Evolutionary conservation across 2,888 invertebrate species (phyloP).

Genomic region (Cryptus viduatorius): DNA sequence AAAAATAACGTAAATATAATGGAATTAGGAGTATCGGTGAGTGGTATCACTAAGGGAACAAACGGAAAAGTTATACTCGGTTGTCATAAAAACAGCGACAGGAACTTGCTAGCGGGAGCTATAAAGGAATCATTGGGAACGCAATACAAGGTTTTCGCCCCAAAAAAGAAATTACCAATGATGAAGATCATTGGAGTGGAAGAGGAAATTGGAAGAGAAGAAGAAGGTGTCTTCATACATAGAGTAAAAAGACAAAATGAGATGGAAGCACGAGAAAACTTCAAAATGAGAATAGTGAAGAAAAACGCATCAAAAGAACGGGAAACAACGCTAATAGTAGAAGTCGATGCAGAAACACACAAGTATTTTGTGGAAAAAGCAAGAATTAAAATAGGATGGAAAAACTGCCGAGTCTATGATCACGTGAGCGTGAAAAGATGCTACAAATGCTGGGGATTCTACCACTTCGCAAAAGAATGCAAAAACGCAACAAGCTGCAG

Average conservation of each 20-base stretch:
- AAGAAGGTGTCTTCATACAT: conserved; percentile 41
- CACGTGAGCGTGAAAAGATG: background rate
- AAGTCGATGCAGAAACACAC: conserved; percentile 26
- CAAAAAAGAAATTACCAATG: conserved; percentile 50
- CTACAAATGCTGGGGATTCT: conserved; percentile 56
- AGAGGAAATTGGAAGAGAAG: conserved; percentile 13
- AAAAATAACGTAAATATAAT: background rate
- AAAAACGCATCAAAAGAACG: background rate
- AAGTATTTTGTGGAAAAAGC: conserved; percentile 18
- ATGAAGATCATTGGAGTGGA: conserved; percentile 58
- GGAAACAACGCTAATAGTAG: conserved; percentile 20
- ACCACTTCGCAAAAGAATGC: conserved; percentile 58
- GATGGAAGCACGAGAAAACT: background rate
- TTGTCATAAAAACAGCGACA: conserved; percentile 24
- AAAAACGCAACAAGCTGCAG: conserved; percentile 46
- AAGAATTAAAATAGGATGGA: conserved; percentile 61
- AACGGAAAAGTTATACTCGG: conserved; percentile 37
- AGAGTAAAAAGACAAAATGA: conserved; percentile 50
- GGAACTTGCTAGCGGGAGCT: conserved; percentile 19
- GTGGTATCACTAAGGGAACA: conserved; percentile 23
- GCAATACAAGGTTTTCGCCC: conserved; percentile 38
- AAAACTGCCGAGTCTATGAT: conserved; percentile 43
- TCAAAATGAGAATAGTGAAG: conserved; percentile 8
- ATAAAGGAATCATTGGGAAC: conserved; percentile 38
- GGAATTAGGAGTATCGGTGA: conserved; percentile 35